A percentile compares a stretch with the other conserved stretches of the same genome.
Conservation (phyloP, 2,797 vertebrate genomes). For the Iguana delicatissima region DNA sequence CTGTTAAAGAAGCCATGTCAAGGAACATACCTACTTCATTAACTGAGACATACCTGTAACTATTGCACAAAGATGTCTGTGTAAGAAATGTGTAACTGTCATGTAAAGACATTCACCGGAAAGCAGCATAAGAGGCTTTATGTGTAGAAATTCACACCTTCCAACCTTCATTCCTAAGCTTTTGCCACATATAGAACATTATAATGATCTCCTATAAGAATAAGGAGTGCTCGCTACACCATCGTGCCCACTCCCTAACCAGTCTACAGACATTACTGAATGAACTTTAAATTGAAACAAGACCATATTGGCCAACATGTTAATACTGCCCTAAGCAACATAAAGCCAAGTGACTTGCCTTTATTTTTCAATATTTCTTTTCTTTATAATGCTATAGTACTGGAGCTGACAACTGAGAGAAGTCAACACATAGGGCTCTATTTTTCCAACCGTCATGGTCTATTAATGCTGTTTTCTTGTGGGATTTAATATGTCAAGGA, state of each 20-base stretch:
- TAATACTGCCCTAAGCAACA: conserved; percentile 74
- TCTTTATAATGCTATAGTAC: conserved; percentile 75
- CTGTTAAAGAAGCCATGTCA: no score
- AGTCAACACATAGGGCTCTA: conserved; percentile 76
- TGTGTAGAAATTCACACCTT: neutral
- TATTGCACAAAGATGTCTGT: neutral
- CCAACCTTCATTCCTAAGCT: neutral
- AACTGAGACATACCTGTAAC: neutral
- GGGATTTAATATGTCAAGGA: conserved; percentile 78
- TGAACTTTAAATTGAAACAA: conserved; percentile 64
- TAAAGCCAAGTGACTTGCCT: conserved; percentile 71
- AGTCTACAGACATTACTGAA: conserved; percentile 66
- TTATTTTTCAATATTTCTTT: conserved; percentile 75
- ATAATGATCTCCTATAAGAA: neutral
- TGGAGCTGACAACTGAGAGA: conserved; percentile 79
- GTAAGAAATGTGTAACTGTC: neutral
- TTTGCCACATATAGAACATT: neutral
- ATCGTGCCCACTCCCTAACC: neutral
- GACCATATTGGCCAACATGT: conserved; percentile 67
- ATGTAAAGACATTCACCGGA: neutral
- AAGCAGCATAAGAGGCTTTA: neutral
- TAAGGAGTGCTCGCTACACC: neutral
- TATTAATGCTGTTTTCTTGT: conserved; percentile 78
- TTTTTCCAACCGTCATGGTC: conserved; percentile 79
- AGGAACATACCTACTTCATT: no score